Percentiles rank a stretch among this genome's conserved stretches.
Conservation (phyloP, 2,113 vertebrate species). For the Corydoras maculifer region DNA sequence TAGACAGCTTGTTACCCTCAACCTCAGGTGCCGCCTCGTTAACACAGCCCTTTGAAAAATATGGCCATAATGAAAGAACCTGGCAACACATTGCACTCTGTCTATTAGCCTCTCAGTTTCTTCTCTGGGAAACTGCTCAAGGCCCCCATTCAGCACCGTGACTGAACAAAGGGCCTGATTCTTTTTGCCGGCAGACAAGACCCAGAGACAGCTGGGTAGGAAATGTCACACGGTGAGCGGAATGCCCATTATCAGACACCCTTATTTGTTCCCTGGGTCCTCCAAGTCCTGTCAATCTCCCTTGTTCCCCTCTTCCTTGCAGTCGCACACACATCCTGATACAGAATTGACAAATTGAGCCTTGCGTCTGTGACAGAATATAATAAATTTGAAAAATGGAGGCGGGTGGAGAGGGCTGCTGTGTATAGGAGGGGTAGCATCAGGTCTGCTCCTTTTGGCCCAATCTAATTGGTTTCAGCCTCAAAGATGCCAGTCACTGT, state of each 20-base stretch:
- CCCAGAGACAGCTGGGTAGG: constrained; percentile 84
- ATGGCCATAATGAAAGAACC: constrained; percentile 82
- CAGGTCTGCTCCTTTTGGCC: constrained; percentile 81
- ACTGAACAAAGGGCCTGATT: constrained; percentile 82
- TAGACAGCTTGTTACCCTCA: constrained; percentile 82
- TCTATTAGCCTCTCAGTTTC: constrained; percentile 89
- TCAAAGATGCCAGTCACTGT: constrained; percentile 85
- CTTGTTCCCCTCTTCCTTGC: constrained; percentile 30
- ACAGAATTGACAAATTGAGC: constrained; percentile 86
- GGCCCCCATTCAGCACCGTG: constrained; percentile 80
- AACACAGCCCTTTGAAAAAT: constrained; percentile 75
- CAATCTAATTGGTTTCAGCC: constrained; percentile 85
- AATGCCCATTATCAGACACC: constrained; percentile 84
- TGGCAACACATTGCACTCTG: constrained; percentile 83
- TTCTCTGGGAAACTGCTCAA: constrained; percentile 83
- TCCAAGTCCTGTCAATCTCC: constrained; percentile 42
- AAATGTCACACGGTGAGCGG: constrained; percentile 82
- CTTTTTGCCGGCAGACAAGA: constrained; percentile 78
- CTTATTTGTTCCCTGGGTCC: constrained; percentile 74
- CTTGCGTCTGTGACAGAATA: constrained; percentile 86
- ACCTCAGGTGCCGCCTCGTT: constrained; percentile 81
- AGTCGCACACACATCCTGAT: constrained; percentile 69
- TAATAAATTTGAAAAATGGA: constrained; percentile 68
- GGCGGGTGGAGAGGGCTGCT: constrained; percentile 62
- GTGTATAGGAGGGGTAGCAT: constrained; percentile 45